Conservation (phyloP, 2,888 invertebrate species). For the Alitta virens region DNA sequence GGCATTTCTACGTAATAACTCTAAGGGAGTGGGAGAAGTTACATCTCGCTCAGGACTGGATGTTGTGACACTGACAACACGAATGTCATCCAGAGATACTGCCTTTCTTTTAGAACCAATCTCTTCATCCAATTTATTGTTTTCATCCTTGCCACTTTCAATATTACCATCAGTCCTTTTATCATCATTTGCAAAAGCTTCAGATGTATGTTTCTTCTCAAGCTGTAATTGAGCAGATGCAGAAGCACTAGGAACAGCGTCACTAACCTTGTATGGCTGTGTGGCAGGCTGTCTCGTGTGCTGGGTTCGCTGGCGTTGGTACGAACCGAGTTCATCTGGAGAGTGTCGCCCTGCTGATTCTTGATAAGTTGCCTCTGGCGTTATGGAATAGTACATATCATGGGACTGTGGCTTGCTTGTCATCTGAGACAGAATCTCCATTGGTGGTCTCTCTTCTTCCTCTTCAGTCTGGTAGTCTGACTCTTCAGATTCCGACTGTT, state of each 20-base stretch:
- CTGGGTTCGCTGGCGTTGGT: background rate
- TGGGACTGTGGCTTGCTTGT: background rate
- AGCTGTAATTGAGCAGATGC: background rate
- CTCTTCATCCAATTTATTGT: background rate
- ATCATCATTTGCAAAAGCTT: background rate
- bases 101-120: too few relatives aligned
- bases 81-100: too few relatives aligned
- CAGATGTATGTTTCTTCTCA: background rate
- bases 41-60: background rate
- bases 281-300: background rate
- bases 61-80: background rate
- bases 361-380: slow-evolving; percentile 4
- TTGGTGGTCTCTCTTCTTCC: slow-evolving; percentile 3
- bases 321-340: background rate
- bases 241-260: background rate
- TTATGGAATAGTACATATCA: slow-evolving; percentile 19
- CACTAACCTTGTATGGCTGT: background rate
- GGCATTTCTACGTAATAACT: background rate
- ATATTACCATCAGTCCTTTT: background rate
- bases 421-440: slow-evolving; percentile 3
- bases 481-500: slow-evolving; percentile 3
- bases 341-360: background rate
- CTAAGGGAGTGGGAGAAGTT: background rate
- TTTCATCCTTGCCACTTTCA: background rate
- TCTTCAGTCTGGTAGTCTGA: background rate